phyloP scores from a whole-genome alignment of 2,113 vertebrate genomes.

The Corythornis madagascariensis region DNA sequence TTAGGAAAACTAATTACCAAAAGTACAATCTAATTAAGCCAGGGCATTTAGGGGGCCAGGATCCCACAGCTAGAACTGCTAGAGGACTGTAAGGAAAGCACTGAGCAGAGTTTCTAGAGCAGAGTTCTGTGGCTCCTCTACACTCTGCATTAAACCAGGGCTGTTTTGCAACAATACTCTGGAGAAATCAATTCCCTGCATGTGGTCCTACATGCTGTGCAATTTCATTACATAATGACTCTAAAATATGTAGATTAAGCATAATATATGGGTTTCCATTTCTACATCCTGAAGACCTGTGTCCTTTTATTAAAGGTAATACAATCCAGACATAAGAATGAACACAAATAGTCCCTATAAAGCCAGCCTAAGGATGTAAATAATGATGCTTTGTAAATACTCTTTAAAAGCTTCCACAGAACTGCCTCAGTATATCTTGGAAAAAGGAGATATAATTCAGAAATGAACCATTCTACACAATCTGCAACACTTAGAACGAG shows the following conservation, averaged over 20 bases:
- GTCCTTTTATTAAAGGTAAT: background rate
- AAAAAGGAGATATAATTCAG: background rate
- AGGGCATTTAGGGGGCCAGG: conserved; percentile 27
- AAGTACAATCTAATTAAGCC: conserved; percentile 55
- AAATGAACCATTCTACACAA: background rate
- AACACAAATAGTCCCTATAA: background rate
- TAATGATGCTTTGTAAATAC: background rate
- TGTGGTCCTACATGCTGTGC: background rate
- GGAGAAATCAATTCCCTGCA: background rate
- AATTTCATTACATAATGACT: conserved; percentile 10
- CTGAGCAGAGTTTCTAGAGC: background rate
- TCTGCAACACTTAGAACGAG: background rate
- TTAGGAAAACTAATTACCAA: conserved; percentile 64
- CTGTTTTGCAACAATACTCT: background rate
- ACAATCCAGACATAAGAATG: background rate
- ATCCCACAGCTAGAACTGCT: conserved; percentile 21
- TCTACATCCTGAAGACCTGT: conserved; percentile 13
- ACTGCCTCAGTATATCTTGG: background rate
- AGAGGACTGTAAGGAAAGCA: background rate
- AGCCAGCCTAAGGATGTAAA: background rate
- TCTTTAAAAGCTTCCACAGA: background rate
- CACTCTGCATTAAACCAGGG: background rate
- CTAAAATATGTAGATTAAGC: background rate
- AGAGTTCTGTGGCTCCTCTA: background rate
- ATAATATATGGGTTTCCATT: conserved; percentile 53